phyloP scores from a whole-genome alignment of 2,113 vertebrate genomes.

The Xenopus borealis region DNA sequence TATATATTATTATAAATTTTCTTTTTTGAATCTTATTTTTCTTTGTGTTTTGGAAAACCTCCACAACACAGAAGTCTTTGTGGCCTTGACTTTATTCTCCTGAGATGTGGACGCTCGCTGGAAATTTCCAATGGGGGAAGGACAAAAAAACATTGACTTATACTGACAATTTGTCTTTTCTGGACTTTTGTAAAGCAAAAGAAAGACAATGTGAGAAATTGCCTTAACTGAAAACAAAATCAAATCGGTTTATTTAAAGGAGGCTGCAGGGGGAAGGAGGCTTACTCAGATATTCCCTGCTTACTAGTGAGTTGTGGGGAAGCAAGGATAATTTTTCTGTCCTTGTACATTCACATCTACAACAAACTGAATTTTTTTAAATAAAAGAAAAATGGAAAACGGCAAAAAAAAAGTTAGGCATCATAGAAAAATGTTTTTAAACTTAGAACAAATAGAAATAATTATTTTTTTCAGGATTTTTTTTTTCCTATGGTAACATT shows the following conservation, averaged over 20 bases:
- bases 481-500: conserved; percentile 51
- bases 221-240: conserved; percentile 67
- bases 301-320: conserved; percentile 24
- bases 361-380: conserved; percentile 48
- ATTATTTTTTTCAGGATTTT: conserved; percentile 64
- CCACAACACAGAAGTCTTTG: conserved; percentile 65
- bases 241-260: conserved; percentile 56
- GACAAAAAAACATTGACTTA: conserved; percentile 51
- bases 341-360: conserved; percentile 68
- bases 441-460: conserved; percentile 65
- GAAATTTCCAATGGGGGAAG: conserved; percentile 13
- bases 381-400: conserved; percentile 58
- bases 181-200: conserved; percentile 24
- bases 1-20: conserved; percentile 33
- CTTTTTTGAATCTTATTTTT: conserved; percentile 47
- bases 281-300: not conserved
- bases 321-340: conserved; percentile 54
- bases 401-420: conserved; percentile 61
- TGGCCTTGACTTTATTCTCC: conserved; percentile 40
- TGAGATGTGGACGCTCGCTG: conserved; percentile 28
- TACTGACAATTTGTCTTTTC: conserved; percentile 34
- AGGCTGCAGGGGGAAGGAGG: conserved; percentile 41
- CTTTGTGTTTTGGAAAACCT: conserved; percentile 72
- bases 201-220: conserved; percentile 59
- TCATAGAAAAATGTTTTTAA: conserved; percentile 71